These are phyloP conservation scores for Zygogramma bicolorata DNA, from an alignment of 2,888 invertebrate species.

Conservation along the genomic window DNA sequence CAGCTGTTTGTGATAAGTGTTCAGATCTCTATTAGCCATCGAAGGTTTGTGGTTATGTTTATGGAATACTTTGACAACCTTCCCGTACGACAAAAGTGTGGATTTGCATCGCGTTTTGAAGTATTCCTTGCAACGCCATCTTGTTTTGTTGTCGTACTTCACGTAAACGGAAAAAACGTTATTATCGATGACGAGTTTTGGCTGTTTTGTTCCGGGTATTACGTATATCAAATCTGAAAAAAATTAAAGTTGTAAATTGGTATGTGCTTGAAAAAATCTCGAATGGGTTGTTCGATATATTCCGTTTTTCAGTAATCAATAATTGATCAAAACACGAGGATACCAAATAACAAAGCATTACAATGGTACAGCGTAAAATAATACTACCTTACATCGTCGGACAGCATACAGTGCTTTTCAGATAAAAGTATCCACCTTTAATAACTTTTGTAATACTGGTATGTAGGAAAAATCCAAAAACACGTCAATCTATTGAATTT, in stretches of 20 bases:
- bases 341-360: no score
- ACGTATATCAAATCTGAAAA: constrained; percentile 20
- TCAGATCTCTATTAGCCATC: constrained; percentile 5
- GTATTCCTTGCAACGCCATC: constrained; percentile 54
- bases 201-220: constrained; percentile 6
- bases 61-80: constrained; percentile 41
- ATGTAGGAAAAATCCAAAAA: no score
- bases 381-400: no score
- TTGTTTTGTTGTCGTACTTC: constrained; percentile 39
- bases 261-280: neutral
- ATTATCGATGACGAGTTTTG: constrained; percentile 18
- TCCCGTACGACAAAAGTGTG: constrained; percentile 40
- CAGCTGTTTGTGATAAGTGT: neutral
- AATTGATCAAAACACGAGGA: no score
- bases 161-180: constrained; percentile 43
- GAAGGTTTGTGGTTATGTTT: constrained; percentile 45
- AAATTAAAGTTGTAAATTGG: neutral
- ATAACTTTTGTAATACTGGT: no score
- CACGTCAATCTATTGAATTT: no score
- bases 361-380: no score
- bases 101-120: constrained; percentile 44
- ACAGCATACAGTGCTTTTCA: no score
- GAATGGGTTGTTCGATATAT: no score
- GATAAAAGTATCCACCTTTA: no score
- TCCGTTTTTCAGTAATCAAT: no score